Percentiles rank a stretch among this genome's conserved stretches.
phyloP scores from a whole-genome alignment of 1,140 invertebrate genomes.

The Hermetia illucens region DNA sequence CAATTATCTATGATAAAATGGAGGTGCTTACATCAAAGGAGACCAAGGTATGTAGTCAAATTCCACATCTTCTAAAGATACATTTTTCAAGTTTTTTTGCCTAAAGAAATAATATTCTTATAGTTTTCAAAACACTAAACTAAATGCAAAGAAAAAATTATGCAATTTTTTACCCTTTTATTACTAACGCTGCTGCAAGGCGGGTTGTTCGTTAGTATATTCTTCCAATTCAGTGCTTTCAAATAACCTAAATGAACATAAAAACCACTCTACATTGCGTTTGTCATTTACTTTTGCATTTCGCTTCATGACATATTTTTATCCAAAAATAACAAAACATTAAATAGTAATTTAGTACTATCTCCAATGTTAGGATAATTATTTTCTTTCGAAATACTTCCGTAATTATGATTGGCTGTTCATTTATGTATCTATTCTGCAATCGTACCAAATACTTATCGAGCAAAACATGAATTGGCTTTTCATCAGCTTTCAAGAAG shows the following conservation, averaged over 20 bases:
- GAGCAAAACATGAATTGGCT: not conserved
- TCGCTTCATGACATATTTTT: not conserved
- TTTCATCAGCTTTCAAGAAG: too few species aligned
- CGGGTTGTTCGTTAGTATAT: not conserved
- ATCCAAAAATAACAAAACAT: not conserved
- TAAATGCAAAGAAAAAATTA: not conserved
- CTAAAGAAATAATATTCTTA: not conserved
- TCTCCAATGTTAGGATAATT: too few species aligned
- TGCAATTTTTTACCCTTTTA: not conserved
- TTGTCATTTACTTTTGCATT: not conserved
- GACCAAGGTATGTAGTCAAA: conserved; percentile 53
- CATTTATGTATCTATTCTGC: too few species aligned
- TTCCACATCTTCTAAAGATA: not conserved
- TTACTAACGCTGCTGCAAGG: not conserved
- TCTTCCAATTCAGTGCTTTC: not conserved
- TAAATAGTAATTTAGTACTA: too few species aligned
- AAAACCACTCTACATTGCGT: not conserved
- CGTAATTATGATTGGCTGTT: too few species aligned
- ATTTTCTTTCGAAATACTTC: too few species aligned
- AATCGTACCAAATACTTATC: not conserved
- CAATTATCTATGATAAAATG: conserved; percentile 87
- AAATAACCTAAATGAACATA: not conserved
- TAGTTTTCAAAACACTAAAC: not conserved
- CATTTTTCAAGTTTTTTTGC: not conserved
- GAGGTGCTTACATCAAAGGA: conserved; percentile 65